phyloP scores from a whole-genome alignment of 2,888 invertebrate species.

The Apotomis turbidana region DNA sequence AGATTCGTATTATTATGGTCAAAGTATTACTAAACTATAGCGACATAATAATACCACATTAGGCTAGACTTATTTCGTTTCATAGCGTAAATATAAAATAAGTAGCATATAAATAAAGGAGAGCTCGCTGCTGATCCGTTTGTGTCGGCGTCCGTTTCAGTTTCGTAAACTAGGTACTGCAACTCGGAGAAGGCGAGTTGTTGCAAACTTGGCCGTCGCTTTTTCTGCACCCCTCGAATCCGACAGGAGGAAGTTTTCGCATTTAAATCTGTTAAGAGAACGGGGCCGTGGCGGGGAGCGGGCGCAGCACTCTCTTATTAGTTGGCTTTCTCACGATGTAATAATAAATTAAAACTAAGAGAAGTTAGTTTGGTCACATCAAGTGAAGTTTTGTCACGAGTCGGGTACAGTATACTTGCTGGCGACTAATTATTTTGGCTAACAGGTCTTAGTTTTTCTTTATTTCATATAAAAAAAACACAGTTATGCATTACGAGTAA shows the following conservation, averaged over 20 bases:
- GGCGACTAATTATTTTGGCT: not conserved
- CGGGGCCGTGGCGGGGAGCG: not conserved
- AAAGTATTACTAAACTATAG: too few species aligned
- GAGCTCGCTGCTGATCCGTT: not conserved
- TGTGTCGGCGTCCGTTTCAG: slow-evolving; percentile 7
- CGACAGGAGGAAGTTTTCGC: slow-evolving; percentile 21
- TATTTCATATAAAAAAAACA: too few species aligned
- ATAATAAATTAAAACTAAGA: slow-evolving; percentile 17
- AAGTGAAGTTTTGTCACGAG: not conserved
- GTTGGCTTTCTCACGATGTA: not conserved
- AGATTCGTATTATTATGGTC: too few species aligned
- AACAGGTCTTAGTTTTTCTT: not conserved
- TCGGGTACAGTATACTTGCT: not conserved
- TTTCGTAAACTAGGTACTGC: slow-evolving; percentile 7
- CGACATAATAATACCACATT: too few species aligned
- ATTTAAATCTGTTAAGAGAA: slow-evolving; percentile 29
- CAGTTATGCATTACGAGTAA: too few species aligned
- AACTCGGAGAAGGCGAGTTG: slow-evolving; percentile 22
- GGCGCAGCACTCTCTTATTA: not conserved
- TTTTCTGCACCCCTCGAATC: not conserved
- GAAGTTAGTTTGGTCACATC: not conserved
- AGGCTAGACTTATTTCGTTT: too few species aligned
- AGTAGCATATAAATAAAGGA: not conserved
- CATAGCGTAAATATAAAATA: too few species aligned
- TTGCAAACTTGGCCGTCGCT: slow-evolving; percentile 10